These are phyloP conservation scores for Mimas tiliae DNA, from an alignment of 2,888 invertebrate species.

Conservation along the genomic window DNA sequence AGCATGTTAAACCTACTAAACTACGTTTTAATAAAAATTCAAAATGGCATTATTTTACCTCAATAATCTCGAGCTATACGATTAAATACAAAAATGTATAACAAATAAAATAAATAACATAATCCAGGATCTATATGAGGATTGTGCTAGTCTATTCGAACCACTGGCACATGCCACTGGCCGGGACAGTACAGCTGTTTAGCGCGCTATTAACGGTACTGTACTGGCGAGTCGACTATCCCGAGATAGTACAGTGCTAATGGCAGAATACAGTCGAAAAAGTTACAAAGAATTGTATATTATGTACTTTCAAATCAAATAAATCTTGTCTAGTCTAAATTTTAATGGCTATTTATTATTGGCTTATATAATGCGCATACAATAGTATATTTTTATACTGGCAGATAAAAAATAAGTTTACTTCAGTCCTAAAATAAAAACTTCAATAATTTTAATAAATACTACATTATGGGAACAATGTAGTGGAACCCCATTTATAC, in stretches of 20 bases:
- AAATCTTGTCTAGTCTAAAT: background rate
- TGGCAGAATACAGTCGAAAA: background rate
- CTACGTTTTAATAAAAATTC: background rate
- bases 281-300: background rate
- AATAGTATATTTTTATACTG: background rate
- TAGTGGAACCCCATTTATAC: no score
- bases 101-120: background rate
- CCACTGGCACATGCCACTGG: conserved; percentile 1
- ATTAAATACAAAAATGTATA: background rate
- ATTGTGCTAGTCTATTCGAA: background rate
- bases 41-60: background rate
- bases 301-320: background rate
- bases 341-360: background rate
- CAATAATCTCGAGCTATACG: background rate
- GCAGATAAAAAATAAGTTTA: no score
- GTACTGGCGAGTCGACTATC: background rate
- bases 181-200: background rate
- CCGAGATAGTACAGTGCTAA: background rate
- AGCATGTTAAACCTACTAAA: no score
- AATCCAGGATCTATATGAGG: background rate
- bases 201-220: background rate
- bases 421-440: no score
- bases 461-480: no score
- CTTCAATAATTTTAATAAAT: no score
- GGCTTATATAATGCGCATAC: background rate